Conservation (phyloP, 1,140 invertebrate genomes). For the Trichonephila inaurata region DNA sequence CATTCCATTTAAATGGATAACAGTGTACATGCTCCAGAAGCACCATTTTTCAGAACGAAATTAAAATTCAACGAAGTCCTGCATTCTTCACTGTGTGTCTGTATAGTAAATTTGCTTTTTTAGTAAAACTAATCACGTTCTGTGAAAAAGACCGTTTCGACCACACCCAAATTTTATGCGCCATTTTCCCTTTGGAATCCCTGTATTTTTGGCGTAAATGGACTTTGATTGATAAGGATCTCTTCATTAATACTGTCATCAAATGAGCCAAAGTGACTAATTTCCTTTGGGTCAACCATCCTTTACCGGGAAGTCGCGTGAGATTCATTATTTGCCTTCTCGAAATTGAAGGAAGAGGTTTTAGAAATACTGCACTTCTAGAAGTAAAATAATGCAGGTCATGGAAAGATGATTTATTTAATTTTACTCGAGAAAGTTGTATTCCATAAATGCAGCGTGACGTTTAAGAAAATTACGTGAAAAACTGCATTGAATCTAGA, state of each 20-base stretch:
- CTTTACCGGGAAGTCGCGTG: background rate
- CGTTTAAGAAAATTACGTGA: too few species aligned
- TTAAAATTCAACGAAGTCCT: background rate
- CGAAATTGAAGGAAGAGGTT: background rate
- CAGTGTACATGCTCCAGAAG: background rate
- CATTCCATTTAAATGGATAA: too few species aligned
- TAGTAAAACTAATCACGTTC: background rate
- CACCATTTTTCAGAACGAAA: background rate
- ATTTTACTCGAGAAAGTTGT: too few species aligned
- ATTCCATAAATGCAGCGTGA: too few species aligned
- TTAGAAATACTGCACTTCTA: background rate
- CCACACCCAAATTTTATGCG: background rate
- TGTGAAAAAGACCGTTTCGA: background rate
- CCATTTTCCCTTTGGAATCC: background rate
- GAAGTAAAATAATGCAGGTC: background rate
- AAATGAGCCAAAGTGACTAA: background rate
- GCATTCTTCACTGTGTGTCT: background rate
- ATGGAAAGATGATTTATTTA: too few species aligned
- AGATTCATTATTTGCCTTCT: too few species aligned
- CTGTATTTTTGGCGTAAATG: background rate
- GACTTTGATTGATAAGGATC: slow-evolving; percentile 12
- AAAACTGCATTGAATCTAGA: too few species aligned
- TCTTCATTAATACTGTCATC: background rate
- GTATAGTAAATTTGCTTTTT: background rate
- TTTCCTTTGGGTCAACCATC: background rate